phyloP scores from a whole-genome alignment of 2,113 vertebrate species.

The Salvelinus fontinalis region DNA sequence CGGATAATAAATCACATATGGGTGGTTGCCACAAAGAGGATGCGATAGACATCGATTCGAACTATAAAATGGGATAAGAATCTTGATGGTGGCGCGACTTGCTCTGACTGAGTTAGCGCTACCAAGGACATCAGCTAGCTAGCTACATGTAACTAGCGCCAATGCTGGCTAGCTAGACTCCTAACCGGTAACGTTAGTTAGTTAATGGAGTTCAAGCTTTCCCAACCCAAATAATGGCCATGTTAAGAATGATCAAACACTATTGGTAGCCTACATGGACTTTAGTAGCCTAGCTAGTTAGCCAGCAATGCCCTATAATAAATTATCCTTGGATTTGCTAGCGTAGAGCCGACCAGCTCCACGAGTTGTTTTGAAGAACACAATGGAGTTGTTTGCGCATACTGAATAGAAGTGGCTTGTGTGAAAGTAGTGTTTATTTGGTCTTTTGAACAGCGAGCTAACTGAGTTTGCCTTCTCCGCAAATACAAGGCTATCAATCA shows the following conservation, averaged over 20 bases:
- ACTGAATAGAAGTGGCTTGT: too few relatives aligned
- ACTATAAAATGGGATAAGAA: background rate
- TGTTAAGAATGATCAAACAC: conserved; percentile 2
- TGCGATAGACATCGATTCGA: conserved; percentile 1
- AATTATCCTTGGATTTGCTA: background rate
- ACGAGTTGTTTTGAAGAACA: too few relatives aligned
- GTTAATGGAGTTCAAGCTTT: background rate
- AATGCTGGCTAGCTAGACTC: background rate
- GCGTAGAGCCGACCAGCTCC: background rate
- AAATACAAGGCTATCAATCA: too few relatives aligned
- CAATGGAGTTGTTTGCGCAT: too few relatives aligned
- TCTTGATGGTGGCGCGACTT: background rate
- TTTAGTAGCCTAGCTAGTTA: background rate
- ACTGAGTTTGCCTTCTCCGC: too few relatives aligned
- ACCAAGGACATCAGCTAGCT: background rate
- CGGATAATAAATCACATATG: background rate
- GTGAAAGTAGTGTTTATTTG: too few relatives aligned
- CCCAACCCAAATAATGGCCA: conserved; percentile 18
- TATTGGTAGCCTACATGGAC: background rate
- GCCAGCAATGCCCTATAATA: background rate
- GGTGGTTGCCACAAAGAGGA: background rate
- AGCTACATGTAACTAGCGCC: background rate
- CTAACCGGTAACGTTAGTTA: too few relatives aligned
- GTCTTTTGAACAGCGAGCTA: too few relatives aligned
- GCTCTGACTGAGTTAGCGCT: background rate